Conservation (phyloP, 2,113 vertebrate species). For the Cyanocitta stelleri region DNA sequence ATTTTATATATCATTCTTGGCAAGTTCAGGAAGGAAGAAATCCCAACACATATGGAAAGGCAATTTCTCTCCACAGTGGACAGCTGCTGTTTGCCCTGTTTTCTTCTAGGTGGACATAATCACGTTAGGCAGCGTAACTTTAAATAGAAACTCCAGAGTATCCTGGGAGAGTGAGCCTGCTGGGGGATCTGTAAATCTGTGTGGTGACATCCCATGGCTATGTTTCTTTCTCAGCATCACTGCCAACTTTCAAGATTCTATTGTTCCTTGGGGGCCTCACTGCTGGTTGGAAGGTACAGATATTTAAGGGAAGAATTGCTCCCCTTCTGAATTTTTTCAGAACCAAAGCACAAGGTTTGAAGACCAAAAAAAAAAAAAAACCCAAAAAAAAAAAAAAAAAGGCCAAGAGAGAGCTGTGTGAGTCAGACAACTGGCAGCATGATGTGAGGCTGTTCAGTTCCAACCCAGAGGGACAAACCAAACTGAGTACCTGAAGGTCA, state of each 20-base stretch:
- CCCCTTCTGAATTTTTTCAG: neutral
- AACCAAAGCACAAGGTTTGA: slow-evolving; percentile 1
- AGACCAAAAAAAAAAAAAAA: neutral
- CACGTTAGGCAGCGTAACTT: rapidly evolving
- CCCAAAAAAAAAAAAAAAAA: neutral
- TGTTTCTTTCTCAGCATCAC: neutral
- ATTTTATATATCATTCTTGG: neutral
- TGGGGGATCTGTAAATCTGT: neutral
- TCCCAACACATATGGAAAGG: neutral
- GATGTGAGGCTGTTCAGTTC: neutral
- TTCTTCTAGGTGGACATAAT: neutral
- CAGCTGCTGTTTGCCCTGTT: neutral
- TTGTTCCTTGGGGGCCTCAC: neutral
- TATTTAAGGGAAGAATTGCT: neutral
- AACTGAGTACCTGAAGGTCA: slow-evolving; percentile 36
- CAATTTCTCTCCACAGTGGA: neutral
- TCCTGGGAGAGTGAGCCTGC: neutral
- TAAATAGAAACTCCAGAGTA: neutral
- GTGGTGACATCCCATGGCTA: neutral
- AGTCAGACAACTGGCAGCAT: slow-evolving; percentile 54
- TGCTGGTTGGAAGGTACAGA: neutral
- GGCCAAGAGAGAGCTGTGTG: slow-evolving; percentile 4
- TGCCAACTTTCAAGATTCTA: neutral
- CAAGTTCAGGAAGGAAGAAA: neutral
- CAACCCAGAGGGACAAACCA: neutral